phyloP scores from a whole-genome alignment of 35 echinoderm and acorn worm genomes.

The Ophiothrix spiculata region DNA sequence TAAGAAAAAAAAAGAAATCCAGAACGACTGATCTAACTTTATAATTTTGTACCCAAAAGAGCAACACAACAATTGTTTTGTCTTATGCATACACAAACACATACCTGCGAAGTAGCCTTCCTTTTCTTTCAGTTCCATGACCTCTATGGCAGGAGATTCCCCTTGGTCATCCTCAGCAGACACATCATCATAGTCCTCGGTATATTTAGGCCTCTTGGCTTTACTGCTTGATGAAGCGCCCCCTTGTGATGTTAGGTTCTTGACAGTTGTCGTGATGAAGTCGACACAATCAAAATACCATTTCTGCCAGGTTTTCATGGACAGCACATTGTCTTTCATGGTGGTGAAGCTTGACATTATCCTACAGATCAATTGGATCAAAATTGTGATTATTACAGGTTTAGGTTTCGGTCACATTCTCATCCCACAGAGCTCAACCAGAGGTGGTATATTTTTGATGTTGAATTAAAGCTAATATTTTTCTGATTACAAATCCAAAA shows the following conservation, averaged over 20 bases:
- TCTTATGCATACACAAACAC: too few relatives aligned
- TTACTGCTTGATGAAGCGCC: neutral
- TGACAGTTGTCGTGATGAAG: slow-evolving; percentile 20
- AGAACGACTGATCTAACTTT: too few relatives aligned
- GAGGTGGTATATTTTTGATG: too few relatives aligned
- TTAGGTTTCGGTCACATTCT: too few relatives aligned
- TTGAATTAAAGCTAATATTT: too few relatives aligned
- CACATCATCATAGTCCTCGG: neutral
- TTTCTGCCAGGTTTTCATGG: slow-evolving; percentile 24
- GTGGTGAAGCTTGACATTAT: neutral
- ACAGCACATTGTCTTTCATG: slow-evolving; percentile 17
- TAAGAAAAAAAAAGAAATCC: too few relatives aligned
- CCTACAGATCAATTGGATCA: too few relatives aligned
- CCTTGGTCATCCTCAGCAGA: slow-evolving; percentile 38
- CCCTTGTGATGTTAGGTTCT: slow-evolving; percentile 14
- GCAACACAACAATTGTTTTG: too few relatives aligned
- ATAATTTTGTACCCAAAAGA: too few relatives aligned
- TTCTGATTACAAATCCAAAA: too few relatives aligned
- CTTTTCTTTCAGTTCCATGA: slow-evolving; percentile 35
- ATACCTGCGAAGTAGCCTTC: slow-evolving; percentile 47
- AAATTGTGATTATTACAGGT: too few relatives aligned
- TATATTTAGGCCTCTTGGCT: neutral
- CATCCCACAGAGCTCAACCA: too few relatives aligned
- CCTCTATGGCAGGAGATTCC: slow-evolving; percentile 56
- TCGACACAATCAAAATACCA: neutral